Evolutionary conservation across 1,140 invertebrate species (phyloP).

Genomic region (Conopomorpha cramerella): DNA sequence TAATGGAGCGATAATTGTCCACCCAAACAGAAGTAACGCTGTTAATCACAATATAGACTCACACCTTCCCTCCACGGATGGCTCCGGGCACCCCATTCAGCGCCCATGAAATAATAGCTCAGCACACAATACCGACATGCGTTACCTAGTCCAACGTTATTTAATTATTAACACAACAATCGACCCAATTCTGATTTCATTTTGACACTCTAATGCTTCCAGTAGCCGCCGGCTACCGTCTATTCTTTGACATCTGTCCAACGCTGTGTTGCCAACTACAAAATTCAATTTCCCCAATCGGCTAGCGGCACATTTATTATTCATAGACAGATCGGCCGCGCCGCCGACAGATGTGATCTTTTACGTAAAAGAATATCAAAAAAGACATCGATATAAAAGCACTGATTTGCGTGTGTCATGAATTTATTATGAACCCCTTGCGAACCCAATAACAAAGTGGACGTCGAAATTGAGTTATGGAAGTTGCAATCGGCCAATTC

Average conservation of each 20-base stretch:
- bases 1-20: slow-evolving; percentile 57
- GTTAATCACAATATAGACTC: slow-evolving; percentile 48
- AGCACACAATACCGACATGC: too few relatives aligned
- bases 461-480: slow-evolving; percentile 1
- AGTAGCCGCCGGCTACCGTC: slow-evolving; percentile 32
- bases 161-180: slow-evolving; percentile 59
- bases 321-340: slow-evolving; percentile 50
- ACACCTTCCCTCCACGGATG: slow-evolving; percentile 28
- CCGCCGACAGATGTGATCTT: slow-evolving; percentile 57
- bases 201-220: slow-evolving; percentile 50
- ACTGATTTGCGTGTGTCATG: slow-evolving; percentile 21
- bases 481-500: too few relatives aligned
- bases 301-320: slow-evolving; percentile 55
- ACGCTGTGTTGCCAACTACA: slow-evolving; percentile 55
- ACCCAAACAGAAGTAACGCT: slow-evolving; percentile 54
- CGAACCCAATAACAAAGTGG: slow-evolving; percentile 17
- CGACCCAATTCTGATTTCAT: slow-evolving; percentile 59
- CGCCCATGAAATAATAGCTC: too few relatives aligned
- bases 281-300: slow-evolving; percentile 61
- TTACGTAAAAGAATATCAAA: slow-evolving; percentile 56
- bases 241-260: slow-evolving; percentile 59
- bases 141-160: slow-evolving; percentile 32
- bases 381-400: slow-evolving; percentile 30
- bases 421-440: slow-evolving; percentile 29
- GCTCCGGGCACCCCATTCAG: slow-evolving; percentile 18